Conservation (phyloP, 2,888 invertebrate genomes). For the Mythimna impura region DNA sequence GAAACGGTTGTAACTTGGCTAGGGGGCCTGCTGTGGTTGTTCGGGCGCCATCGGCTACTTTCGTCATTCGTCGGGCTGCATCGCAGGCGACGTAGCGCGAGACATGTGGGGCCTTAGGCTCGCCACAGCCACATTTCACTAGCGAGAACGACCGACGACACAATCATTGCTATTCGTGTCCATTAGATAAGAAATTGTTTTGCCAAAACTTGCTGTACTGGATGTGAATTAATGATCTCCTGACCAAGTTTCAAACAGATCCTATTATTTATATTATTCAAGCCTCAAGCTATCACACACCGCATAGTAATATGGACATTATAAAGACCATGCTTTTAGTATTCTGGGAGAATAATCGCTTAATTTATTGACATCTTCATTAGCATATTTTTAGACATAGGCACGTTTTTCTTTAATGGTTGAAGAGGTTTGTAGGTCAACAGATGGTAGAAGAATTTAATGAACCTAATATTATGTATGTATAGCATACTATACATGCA, state of each 20-base stretch:
- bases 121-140: no score
- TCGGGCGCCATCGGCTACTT: no score
- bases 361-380: slow-evolving; percentile 23
- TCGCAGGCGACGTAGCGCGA: no score
- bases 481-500: background rate
- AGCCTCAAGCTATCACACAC: background rate
- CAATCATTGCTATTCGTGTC: background rate
- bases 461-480: no score
- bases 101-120: no score
- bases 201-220: background rate
- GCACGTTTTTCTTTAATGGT: background rate
- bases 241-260: slow-evolving; percentile 7
- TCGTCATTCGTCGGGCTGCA: no score
- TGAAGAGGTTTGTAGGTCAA: slow-evolving; percentile 16
- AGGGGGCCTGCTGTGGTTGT: no score
- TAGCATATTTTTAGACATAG: slow-evolving; percentile 8
- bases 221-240: background rate
- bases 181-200: background rate
- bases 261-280: slow-evolving; percentile 3
- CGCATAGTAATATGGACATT: slow-evolving; percentile 11
- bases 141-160: no score
- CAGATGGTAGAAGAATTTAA: background rate
- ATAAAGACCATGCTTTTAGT: slow-evolving; percentile 8
- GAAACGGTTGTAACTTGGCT: no score
- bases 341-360: slow-evolving; percentile 24